These are phyloP conservation scores for Enteromius trimaculatus DNA, from an alignment of 2,797 vertebrate species.

Conservation along the genomic window DNA sequence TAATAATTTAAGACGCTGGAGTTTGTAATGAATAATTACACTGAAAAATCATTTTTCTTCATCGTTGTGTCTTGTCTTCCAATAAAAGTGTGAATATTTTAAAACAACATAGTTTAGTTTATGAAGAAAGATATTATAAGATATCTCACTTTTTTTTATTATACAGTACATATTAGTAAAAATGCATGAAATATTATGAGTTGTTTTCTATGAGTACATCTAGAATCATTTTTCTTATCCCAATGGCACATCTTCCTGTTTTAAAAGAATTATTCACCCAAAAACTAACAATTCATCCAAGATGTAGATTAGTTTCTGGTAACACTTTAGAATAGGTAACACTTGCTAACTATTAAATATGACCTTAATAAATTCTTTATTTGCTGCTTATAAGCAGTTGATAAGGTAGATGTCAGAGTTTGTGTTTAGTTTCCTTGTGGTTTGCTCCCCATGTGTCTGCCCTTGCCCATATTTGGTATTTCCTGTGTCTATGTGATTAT, in stretches of 20 bases:
- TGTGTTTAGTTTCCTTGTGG: too few relatives aligned
- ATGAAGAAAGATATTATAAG: not conserved
- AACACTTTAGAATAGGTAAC: too few relatives aligned
- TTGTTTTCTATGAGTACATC: not conserved
- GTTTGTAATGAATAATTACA: constrained; percentile 7
- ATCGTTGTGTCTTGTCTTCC: not conserved
- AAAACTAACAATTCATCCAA: not conserved
- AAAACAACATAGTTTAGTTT: constrained; percentile 1
- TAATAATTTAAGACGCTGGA: not conserved
- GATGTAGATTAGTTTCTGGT: not conserved
- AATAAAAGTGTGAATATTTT: not conserved
- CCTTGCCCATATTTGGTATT: too few relatives aligned
- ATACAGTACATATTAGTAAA: not conserved
- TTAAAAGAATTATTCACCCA: not conserved
- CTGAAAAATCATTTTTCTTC: not conserved
- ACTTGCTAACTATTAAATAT: too few relatives aligned
- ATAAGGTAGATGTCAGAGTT: too few relatives aligned
- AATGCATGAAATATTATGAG: not conserved
- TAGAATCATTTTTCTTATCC: not conserved
- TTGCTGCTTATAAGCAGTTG: too few relatives aligned
- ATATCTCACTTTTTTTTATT: not conserved
- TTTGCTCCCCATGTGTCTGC: too few relatives aligned
- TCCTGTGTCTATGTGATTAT: too few relatives aligned
- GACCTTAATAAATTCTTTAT: too few relatives aligned
- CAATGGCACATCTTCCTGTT: not conserved